phyloP scores from a whole-genome alignment of 2,113 vertebrate species.

The Alethe castanea region DNA sequence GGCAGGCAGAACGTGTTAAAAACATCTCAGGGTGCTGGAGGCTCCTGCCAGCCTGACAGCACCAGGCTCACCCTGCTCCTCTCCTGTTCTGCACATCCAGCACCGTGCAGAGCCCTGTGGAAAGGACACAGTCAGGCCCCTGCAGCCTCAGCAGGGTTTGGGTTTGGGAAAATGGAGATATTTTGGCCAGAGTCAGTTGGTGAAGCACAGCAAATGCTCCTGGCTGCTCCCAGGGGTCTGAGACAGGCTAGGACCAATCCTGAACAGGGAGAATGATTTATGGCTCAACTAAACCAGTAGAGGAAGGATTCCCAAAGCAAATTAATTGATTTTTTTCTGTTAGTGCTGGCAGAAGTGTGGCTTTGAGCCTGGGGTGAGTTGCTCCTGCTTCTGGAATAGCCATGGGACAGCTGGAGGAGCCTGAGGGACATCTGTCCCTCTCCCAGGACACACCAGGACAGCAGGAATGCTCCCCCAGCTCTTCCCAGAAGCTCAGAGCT shows the following conservation, averaged over 20 bases:
- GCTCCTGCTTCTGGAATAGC: not conserved
- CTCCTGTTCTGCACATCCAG: not conserved
- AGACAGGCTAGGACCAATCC: not conserved
- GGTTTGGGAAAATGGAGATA: not conserved
- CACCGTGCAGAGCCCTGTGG: not conserved
- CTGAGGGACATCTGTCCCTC: not conserved
- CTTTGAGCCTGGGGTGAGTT: not conserved
- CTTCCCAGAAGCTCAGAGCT: not conserved
- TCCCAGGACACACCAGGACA: no score
- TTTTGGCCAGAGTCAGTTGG: not conserved
- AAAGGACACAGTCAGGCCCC: not conserved
- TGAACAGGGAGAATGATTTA: not conserved
- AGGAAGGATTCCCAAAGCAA: not conserved
- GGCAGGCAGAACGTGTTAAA: constrained; percentile 38
- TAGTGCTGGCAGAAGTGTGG: not conserved
- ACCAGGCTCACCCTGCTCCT: not conserved
- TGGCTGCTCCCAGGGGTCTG: not conserved
- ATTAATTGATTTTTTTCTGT: not conserved
- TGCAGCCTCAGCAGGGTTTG: not conserved
- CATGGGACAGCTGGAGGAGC: not conserved
- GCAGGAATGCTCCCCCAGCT: not conserved
- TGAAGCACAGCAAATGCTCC: not conserved
- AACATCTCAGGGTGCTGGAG: not conserved
- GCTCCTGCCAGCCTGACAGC: not conserved
- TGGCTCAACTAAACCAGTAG: not conserved